phyloP scores from a whole-genome alignment of 2,113 vertebrate species.

The Gobio gobio region DNA sequence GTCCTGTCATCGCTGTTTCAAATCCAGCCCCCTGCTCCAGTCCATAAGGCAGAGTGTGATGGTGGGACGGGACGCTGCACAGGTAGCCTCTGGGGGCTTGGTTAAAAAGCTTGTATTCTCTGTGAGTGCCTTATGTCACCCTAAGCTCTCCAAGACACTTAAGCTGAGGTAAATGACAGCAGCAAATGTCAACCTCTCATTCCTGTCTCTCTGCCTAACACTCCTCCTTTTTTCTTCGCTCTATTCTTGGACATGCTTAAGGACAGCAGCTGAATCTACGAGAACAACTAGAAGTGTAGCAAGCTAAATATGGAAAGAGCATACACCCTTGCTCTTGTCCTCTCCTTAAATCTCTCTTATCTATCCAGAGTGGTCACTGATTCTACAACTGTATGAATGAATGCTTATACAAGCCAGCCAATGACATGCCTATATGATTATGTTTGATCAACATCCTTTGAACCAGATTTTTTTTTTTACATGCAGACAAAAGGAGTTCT shows the following conservation, averaged over 20 bases:
- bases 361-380: background rate
- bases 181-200: constrained; percentile 66
- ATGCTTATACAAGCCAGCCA: background rate
- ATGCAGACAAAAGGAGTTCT: background rate
- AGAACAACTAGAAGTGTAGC: constrained; percentile 56
- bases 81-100: constrained; percentile 16
- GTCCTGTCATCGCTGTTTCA: constrained; percentile 9
- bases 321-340: constrained; percentile 26
- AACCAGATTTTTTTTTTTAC: background rate
- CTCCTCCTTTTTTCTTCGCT: constrained; percentile 52
- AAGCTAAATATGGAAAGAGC: constrained; percentile 76
- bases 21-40: background rate
- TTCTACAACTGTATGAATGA: background rate
- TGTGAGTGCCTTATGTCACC: constrained; percentile 53
- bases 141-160: constrained; percentile 36
- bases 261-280: constrained; percentile 63
- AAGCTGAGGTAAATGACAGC: constrained; percentile 65
- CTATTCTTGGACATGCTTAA: constrained; percentile 86
- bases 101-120: constrained; percentile 24
- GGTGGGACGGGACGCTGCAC: background rate
- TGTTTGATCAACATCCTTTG: background rate
- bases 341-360: background rate
- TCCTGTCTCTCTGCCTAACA: constrained; percentile 41
- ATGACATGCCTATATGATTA: background rate
- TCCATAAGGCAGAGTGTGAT: background rate